phyloP scores from a whole-genome alignment of 2,113 vertebrate species.

The Haliaeetus leucogaster region DNA sequence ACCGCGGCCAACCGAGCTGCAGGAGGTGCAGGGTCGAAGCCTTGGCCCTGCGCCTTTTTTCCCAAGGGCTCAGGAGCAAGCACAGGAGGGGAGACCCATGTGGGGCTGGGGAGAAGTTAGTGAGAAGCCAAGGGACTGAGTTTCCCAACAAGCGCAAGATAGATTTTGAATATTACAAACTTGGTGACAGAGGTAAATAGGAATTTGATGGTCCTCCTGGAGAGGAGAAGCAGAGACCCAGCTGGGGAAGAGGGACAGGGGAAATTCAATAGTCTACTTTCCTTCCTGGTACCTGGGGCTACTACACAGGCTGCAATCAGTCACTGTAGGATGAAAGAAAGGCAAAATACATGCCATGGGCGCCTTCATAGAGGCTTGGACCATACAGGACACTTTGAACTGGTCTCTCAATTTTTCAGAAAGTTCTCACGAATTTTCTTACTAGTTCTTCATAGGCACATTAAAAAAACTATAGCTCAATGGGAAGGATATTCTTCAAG shows the following conservation, averaged over 20 bases:
- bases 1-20: accelerated
- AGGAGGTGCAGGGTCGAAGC: not conserved
- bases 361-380: no score
- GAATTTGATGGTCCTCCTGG: not conserved
- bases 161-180: not conserved
- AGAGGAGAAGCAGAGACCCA: not conserved
- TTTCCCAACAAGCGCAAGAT: not conserved
- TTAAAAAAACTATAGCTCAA: not conserved
- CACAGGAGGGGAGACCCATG: accelerated
- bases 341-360: not conserved
- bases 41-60: accelerated
- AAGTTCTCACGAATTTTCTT: not conserved
- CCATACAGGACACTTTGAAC: not conserved
- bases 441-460: accelerated
- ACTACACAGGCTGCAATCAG: not conserved
- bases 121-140: not conserved
- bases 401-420: not conserved
- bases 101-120: accelerated
- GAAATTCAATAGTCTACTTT: not conserved
- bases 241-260: not conserved
- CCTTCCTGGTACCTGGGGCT: not conserved
- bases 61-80: not conserved
- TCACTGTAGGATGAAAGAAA: not conserved
- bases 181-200: not conserved
- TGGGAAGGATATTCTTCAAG: not conserved